Evolutionary conservation across 2,888 invertebrate genomes (phyloP).

Genomic region (Drosophila tanythrix): DNA sequence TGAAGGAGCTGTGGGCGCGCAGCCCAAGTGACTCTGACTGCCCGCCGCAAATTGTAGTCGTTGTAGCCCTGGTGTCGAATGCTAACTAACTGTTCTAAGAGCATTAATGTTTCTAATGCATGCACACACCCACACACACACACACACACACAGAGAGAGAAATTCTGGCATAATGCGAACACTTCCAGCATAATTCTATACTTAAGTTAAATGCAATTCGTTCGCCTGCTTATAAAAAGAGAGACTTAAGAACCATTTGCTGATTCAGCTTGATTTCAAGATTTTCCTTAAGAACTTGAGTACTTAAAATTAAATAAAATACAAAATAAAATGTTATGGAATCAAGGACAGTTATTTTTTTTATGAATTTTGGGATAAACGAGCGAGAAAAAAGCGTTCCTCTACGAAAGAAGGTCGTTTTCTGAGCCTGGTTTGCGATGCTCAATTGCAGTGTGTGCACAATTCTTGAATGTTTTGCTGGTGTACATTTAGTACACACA

Average conservation of each 20-base stretch:
- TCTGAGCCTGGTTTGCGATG: not conserved
- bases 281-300: not conserved
- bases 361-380: not conserved
- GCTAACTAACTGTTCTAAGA: not conserved
- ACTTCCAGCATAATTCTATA: not conserved
- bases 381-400: not conserved
- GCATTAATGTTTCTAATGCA: not conserved
- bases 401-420: not conserved
- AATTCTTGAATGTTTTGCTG: not conserved
- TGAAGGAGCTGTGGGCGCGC: constrained; percentile 25
- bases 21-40: constrained; percentile 46
- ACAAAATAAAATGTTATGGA: not conserved
- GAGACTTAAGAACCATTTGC: not conserved
- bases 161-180: not conserved
- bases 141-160: not conserved
- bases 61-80: constrained; percentile 17
- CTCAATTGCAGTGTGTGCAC: not conserved
- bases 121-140: constrained; percentile 4
- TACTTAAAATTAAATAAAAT: not conserved
- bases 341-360: not conserved
- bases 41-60: constrained; percentile 53
- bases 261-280: not conserved
- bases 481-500: not conserved
- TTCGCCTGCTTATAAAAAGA: not conserved
- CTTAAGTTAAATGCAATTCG: not conserved